Conservation (phyloP, 2,113 vertebrate species). For the Oryzias melastigma region DNA sequence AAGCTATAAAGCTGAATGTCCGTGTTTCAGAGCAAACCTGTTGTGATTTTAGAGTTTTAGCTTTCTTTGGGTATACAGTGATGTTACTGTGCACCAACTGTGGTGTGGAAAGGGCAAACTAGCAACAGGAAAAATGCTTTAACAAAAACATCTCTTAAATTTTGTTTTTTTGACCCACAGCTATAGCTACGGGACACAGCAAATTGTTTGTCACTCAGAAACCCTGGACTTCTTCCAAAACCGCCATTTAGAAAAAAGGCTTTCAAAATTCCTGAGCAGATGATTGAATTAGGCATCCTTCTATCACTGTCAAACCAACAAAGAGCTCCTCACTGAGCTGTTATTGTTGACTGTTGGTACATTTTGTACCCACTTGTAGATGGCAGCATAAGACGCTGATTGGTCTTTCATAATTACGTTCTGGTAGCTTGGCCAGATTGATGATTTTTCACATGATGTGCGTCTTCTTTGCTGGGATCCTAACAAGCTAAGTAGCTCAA, state of each 20-base stretch:
- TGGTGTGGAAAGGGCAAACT: too few relatives aligned
- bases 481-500: constrained; percentile 21
- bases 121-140: too few relatives aligned
- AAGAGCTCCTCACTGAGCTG: neutral
- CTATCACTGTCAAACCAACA: neutral
- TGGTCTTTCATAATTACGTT: neutral
- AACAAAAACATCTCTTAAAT: neutral
- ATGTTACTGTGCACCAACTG: too few relatives aligned
- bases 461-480: too few relatives aligned
- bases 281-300: neutral
- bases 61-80: too few relatives aligned
- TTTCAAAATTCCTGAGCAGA: neutral
- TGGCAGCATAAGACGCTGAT: neutral
- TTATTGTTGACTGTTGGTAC: neutral
- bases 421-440: neutral
- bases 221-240: neutral
- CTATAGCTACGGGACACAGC: neutral
- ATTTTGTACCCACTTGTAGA: neutral
- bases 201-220: neutral
- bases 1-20: too few relatives aligned
- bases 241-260: neutral
- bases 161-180: neutral
- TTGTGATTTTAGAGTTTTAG: too few relatives aligned
- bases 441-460: too few relatives aligned
- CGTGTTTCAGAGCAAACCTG: too few relatives aligned